These are phyloP conservation scores for Quiscalus mexicanus DNA, from an alignment of 2,113 vertebrate genomes.

Conservation along the genomic window DNA sequence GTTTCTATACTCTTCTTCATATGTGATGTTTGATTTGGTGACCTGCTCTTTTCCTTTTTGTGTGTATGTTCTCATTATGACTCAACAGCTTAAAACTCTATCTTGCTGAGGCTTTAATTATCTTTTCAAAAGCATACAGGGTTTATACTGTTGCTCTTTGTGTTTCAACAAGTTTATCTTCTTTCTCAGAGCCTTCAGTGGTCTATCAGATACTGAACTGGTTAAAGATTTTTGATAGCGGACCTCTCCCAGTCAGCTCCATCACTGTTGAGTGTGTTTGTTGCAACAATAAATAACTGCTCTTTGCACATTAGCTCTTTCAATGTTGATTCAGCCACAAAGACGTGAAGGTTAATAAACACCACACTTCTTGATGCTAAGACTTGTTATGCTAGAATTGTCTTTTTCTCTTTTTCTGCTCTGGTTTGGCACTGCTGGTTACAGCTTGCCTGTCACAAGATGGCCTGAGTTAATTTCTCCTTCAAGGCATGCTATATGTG, in stretches of 20 bases:
- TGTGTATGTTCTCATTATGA: neutral
- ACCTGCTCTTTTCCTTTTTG: neutral
- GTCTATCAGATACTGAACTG: neutral
- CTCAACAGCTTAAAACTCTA: neutral
- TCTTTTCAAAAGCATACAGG: neutral
- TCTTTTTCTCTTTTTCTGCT: neutral
- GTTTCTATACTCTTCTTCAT: neutral
- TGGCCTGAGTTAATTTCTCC: neutral
- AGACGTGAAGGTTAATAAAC: neutral
- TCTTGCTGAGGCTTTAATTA: neutral
- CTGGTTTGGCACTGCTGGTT: neutral
- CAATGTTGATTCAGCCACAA: neutral
- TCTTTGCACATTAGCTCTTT: neutral
- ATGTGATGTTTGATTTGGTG: neutral
- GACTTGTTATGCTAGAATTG: neutral
- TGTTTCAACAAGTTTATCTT: neutral
- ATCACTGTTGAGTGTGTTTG: neutral
- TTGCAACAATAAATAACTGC: neutral
- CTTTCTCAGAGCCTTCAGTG: neutral
- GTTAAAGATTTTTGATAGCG: neutral
- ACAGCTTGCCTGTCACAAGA: neutral
- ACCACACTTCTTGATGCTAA: neutral
- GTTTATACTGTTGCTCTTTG: neutral
- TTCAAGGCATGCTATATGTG: neutral
- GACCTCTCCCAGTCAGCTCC: neutral